These are phyloP conservation scores for Fabriciana adippe DNA, from an alignment of 2,888 invertebrate genomes.

Conservation along the genomic window DNA sequence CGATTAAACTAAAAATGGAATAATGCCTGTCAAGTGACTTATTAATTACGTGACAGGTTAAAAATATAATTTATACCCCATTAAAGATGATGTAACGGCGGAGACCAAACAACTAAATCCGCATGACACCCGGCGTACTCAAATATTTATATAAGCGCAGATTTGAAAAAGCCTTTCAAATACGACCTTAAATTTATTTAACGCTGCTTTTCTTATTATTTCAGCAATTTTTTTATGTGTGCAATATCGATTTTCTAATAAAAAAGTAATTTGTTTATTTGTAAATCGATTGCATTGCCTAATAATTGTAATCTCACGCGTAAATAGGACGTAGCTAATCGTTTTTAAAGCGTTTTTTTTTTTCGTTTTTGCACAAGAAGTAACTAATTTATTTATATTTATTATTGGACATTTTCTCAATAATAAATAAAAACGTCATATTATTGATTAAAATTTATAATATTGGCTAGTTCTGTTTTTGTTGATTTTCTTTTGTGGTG, in stretches of 20 bases:
- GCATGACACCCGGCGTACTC: slow-evolving; percentile 54
- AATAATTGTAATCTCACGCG: slow-evolving; percentile 21
- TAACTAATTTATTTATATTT: slow-evolving; percentile 7
- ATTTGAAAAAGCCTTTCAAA: slow-evolving; percentile 46
- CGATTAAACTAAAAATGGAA: background rate
- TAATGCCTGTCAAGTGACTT: slow-evolving; percentile 11
- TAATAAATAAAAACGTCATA: background rate
- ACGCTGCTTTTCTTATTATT: background rate
- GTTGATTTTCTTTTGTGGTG: background rate
- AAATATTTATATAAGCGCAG: slow-evolving; percentile 58
- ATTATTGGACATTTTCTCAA: background rate
- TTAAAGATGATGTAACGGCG: slow-evolving; percentile 58
- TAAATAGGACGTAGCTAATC: slow-evolving; percentile 16
- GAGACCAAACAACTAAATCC: slow-evolving; percentile 58
- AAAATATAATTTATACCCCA: slow-evolving; percentile 47
- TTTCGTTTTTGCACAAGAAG: background rate
- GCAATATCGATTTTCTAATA: slow-evolving; percentile 12
- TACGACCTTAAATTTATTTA: slow-evolving; percentile 7
- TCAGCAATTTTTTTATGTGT: slow-evolving; percentile 2
- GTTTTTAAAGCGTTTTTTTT: slow-evolving; percentile 1
- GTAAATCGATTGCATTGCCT: slow-evolving; percentile 17
- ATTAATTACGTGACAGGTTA: slow-evolving; percentile 41
- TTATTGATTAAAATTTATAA: slow-evolving; percentile 3
- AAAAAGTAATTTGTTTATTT: slow-evolving; percentile 9
- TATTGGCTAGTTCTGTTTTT: background rate